These are phyloP conservation scores for Xanthostigma xanthostigma DNA, from an alignment of 2,888 invertebrate genomes.

Conservation along the genomic window DNA sequence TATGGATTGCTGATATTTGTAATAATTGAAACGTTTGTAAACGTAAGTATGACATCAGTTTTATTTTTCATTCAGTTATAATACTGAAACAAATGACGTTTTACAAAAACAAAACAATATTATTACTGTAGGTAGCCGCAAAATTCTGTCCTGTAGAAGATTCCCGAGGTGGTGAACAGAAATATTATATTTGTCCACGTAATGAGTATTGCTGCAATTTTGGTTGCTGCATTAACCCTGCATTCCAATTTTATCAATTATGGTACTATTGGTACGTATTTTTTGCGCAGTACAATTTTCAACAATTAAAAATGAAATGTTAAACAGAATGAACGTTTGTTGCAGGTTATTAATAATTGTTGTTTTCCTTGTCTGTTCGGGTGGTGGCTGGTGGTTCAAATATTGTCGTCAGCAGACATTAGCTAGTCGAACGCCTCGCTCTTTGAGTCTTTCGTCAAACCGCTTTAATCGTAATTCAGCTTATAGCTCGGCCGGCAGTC, in stretches of 20 bases:
- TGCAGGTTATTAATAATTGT: slow-evolving; percentile 35
- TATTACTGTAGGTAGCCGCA: not conserved
- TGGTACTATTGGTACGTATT: slow-evolving; percentile 38
- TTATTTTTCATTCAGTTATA: too few relatives aligned
- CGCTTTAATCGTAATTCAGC: too few relatives aligned
- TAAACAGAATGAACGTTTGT: slow-evolving; percentile 6
- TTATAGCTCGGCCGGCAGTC: not conserved
- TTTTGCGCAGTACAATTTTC: slow-evolving; percentile 1
- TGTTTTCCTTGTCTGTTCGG: slow-evolving; percentile 36
- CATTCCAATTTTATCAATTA: slow-evolving; percentile 35
- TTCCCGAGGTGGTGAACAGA: not conserved
- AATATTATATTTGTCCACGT: slow-evolving; percentile 28
- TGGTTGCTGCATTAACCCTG: slow-evolving; percentile 36
- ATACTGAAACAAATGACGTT: too few relatives aligned
- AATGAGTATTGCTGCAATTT: slow-evolving; percentile 37
- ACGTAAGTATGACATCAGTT: too few relatives aligned
- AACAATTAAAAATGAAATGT: not conserved
- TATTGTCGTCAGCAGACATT: slow-evolving; percentile 27
- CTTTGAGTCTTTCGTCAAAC: not conserved
- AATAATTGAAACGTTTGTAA: too few relatives aligned
- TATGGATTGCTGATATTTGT: too few relatives aligned
- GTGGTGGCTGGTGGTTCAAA: slow-evolving; percentile 39
- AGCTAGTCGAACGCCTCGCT: slow-evolving; percentile 13
- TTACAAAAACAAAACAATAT: too few relatives aligned
- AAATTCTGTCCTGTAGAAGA: not conserved